Conservation (phyloP, 2,888 invertebrate genomes). For the Bembecia ichneumoniformis region DNA sequence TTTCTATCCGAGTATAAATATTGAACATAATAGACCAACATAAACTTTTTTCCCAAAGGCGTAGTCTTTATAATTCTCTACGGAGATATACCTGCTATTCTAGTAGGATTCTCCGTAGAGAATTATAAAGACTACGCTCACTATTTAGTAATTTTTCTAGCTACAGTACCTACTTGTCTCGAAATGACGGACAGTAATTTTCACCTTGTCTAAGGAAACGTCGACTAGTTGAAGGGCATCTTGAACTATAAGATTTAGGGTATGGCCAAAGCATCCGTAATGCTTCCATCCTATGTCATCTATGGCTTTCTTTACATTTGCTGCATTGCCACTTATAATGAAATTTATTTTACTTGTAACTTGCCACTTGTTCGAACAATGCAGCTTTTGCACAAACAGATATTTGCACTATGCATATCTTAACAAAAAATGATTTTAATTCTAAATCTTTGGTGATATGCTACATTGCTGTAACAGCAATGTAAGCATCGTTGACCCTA, state of each 20-base stretch:
- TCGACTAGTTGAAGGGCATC: conserved; percentile 5
- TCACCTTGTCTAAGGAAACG: conserved; percentile 11
- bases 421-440: conserved; percentile 1
- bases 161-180: conserved; percentile 11
- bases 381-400: conserved; percentile 4
- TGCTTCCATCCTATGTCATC: conserved; percentile 13
- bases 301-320: conserved; percentile 9
- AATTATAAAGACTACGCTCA: too few species aligned
- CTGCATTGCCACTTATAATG: conserved; percentile 9
- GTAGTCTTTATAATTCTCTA: too few species aligned
- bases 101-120: too few species aligned
- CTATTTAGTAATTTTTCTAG: conserved; percentile 9
- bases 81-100: too few species aligned
- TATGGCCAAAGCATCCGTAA: conserved; percentile 17
- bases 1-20: too few species aligned
- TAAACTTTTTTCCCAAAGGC: too few species aligned
- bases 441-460: conserved; percentile 3
- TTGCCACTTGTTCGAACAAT: conserved; percentile 4
- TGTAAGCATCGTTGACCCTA: conserved; percentile 6
- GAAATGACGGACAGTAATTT: conserved; percentile 11
- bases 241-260: conserved; percentile 16
- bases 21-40: too few species aligned
- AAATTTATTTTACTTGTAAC: conserved; percentile 15
- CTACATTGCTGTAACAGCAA: conserved; percentile 5
- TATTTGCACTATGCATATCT: conserved; percentile 5